These are phyloP conservation scores for Vombatus ursinus DNA, from an alignment of 2,113 vertebrate genomes.

Conservation along the genomic window DNA sequence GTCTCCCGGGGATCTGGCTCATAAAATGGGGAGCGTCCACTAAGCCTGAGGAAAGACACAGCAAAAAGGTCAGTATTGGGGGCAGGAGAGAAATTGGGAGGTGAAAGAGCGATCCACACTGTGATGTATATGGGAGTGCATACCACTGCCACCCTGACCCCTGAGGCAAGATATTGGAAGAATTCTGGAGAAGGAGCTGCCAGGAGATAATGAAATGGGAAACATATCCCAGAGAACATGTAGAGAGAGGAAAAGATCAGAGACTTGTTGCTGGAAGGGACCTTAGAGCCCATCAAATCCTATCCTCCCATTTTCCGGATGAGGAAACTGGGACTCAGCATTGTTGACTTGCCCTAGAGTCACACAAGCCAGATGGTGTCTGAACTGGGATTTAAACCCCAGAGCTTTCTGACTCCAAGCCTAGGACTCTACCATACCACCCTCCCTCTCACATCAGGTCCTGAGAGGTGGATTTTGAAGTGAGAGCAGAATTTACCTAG, in stretches of 20 bases:
- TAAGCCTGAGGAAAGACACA: slow-evolving; percentile 87
- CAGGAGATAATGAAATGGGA: neutral
- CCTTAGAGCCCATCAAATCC: neutral
- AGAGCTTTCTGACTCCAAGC: neutral
- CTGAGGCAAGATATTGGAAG: neutral
- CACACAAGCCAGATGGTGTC: neutral
- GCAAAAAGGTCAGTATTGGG: neutral
- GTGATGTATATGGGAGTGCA: neutral
- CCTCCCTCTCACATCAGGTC: neutral
- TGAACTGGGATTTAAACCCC: neutral
- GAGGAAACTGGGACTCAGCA: neutral
- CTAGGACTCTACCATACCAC: neutral
- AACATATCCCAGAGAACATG: neutral
- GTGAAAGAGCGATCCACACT: neutral
- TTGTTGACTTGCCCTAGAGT: neutral
- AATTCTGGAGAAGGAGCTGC: neutral
- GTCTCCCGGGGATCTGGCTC: slow-evolving; percentile 91
- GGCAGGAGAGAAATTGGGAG: neutral
- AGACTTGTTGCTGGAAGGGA: neutral
- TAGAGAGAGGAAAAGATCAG: neutral
- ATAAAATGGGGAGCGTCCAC: slow-evolving; percentile 93
- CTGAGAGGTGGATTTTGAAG: neutral
- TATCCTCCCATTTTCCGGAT: neutral
- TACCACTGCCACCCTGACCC: neutral
- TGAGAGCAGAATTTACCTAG: neutral